These are phyloP conservation scores for Dicrurus megarhynchus DNA, from an alignment of 2,113 vertebrate species.

Conservation along the genomic window DNA sequence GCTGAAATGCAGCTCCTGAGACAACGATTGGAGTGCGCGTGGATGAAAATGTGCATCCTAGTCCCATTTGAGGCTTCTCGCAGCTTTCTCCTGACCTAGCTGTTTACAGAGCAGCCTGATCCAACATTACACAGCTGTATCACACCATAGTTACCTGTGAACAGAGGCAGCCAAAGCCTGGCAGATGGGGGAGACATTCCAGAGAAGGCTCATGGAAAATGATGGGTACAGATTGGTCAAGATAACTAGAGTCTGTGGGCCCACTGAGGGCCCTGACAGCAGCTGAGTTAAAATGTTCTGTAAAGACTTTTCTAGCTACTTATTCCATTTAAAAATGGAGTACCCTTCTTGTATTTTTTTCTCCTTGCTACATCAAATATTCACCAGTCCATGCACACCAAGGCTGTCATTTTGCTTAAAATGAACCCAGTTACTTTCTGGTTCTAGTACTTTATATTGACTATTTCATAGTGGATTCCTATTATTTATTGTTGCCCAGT, in stretches of 20 bases:
- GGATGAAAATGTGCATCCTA: neutral
- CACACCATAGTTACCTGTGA: neutral
- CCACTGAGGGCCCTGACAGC: neutral
- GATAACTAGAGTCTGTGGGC: neutral
- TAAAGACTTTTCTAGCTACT: neutral
- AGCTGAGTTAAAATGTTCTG: neutral
- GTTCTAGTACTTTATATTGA: neutral
- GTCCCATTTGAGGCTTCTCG: neutral
- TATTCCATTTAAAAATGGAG: neutral
- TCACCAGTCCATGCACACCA: fast-evolving
- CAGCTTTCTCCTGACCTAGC: neutral
- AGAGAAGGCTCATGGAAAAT: neutral
- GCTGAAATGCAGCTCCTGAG: neutral
- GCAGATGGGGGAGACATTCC: neutral
- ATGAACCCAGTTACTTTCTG: neutral
- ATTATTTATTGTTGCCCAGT: neutral
- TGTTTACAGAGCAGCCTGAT: neutral
- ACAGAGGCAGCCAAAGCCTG: neutral
- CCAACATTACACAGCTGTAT: neutral
- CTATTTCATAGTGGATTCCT: neutral
- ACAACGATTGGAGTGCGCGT: too few relatives aligned
- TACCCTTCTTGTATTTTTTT: neutral
- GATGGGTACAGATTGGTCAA: neutral
- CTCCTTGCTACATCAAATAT: neutral
- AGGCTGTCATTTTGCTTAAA: neutral